phyloP scores from a whole-genome alignment of 2,113 vertebrate species.

The Semnornis frantzii region DNA sequence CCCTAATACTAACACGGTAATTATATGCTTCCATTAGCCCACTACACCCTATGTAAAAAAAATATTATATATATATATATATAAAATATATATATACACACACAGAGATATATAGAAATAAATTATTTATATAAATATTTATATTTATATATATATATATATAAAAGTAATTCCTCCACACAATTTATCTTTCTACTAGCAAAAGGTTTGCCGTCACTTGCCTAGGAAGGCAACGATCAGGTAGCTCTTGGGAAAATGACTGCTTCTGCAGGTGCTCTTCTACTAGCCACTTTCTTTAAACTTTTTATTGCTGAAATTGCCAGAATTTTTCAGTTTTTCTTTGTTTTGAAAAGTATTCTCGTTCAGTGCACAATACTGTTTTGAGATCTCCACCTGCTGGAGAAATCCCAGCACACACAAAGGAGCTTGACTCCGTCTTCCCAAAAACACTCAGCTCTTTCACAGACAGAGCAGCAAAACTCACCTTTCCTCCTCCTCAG shows the following conservation, averaged over 20 bases:
- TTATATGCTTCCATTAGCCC: conserved; percentile 67
- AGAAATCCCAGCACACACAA: not conserved
- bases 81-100: too few species aligned
- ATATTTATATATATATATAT: too few species aligned
- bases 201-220: not conserved
- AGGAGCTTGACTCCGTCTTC: not conserved
- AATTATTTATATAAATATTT: too few species aligned
- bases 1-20: conserved; percentile 71
- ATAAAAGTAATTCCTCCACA: conserved; percentile 46
- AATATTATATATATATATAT: not conserved
- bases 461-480: not conserved
- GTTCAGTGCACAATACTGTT: not conserved
- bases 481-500: fast-evolving
- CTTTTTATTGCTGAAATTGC: not conserved
- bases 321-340: not conserved
- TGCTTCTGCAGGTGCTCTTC: not conserved
- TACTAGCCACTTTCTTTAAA: not conserved
- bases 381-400: conserved; percentile 40
- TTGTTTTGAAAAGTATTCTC: conserved; percentile 2
- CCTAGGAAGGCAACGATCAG: not conserved
- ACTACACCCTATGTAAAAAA: conserved; percentile 40
- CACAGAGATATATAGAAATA: not conserved
- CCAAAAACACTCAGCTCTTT: not conserved
- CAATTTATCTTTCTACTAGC: not conserved
- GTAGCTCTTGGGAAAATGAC: not conserved